Percentiles rank a stretch among this genome's conserved stretches.
These are phyloP conservation scores for Puntigrus tetrazona DNA, from an alignment of 2,113 vertebrate species.

Conservation along the genomic window DNA sequence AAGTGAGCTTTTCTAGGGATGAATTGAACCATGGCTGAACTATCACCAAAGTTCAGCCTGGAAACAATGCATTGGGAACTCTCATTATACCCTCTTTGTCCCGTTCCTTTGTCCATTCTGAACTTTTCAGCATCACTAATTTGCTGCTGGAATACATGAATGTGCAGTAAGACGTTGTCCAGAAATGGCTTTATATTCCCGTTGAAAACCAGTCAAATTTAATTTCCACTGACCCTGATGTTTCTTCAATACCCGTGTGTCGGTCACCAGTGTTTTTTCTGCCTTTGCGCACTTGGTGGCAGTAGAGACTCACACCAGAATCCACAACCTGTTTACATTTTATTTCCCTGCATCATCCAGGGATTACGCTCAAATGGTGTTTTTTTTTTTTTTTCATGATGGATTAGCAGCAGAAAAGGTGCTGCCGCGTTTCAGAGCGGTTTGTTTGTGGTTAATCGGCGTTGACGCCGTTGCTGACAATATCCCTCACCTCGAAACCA, in stretches of 20 bases:
- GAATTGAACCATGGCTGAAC: slow-evolving; percentile 46
- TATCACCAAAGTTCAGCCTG: slow-evolving; percentile 51
- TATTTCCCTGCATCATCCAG: slow-evolving; percentile 7
- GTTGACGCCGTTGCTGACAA: not conserved
- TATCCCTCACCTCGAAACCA: slow-evolving; percentile 3
- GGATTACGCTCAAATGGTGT: slow-evolving; percentile 31
- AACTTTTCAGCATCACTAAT: not conserved
- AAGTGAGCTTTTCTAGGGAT: slow-evolving; percentile 59
- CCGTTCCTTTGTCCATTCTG: not conserved
- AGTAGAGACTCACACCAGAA: slow-evolving; percentile 66
- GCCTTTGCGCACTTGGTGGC: slow-evolving; percentile 73
- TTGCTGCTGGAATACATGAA: slow-evolving; percentile 4
- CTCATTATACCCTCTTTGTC: slow-evolving; percentile 55
- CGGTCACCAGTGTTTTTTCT: not conserved
- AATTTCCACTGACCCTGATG: not conserved
- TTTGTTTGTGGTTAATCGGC: slow-evolving; percentile 48
- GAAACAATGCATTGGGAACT: slow-evolving; percentile 42
- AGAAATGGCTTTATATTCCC: not conserved
- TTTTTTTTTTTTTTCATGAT: slow-evolving; percentile 39
- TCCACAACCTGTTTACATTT: not conserved
- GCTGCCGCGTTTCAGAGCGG: not conserved
- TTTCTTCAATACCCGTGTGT: not conserved
- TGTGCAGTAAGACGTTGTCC: not conserved
- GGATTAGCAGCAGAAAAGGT: slow-evolving; percentile 18
- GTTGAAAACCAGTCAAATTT: not conserved